Evolutionary conservation across 2,797 vertebrate species (phyloP).

Genomic region (Eulemur albifrons): DNA sequence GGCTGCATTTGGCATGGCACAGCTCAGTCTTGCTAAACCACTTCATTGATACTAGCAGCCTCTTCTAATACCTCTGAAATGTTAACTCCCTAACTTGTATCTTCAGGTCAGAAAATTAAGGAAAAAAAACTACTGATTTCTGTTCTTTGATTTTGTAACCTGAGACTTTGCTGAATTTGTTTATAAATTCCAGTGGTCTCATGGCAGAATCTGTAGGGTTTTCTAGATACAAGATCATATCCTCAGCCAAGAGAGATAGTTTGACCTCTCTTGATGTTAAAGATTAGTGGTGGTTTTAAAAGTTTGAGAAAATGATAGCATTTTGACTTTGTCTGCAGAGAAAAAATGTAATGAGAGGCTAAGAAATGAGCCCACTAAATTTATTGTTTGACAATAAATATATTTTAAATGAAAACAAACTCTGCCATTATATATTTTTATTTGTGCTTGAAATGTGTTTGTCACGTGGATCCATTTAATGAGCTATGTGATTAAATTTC

Average conservation of each 20-base stretch:
- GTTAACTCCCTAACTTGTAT: neutral
- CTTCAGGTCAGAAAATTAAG: neutral
- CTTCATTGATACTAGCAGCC: neutral
- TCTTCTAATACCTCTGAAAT: neutral
- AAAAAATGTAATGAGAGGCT: neutral
- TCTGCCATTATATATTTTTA: neutral
- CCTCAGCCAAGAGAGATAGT: too few relatives aligned
- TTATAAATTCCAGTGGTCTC: too few relatives aligned
- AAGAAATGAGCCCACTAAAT: neutral
- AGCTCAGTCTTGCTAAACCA: neutral
- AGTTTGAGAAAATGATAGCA: neutral
- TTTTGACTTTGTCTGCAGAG: neutral
- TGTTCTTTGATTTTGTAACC: too few relatives aligned
- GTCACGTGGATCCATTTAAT: neutral
- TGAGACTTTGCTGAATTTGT: too few relatives aligned
- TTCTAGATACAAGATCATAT: too few relatives aligned
- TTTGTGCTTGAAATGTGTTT: neutral
- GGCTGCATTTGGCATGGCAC: neutral
- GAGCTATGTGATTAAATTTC: neutral
- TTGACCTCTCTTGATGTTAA: neutral
- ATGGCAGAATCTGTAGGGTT: too few relatives aligned
- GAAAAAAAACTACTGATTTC: neutral
- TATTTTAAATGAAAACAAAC: neutral
- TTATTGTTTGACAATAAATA: neutral
- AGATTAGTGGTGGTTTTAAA: neutral